Base-by-base conservation (phyloP, 1,140 invertebrate genomes). In the Trissolcus basalis region DNA sequence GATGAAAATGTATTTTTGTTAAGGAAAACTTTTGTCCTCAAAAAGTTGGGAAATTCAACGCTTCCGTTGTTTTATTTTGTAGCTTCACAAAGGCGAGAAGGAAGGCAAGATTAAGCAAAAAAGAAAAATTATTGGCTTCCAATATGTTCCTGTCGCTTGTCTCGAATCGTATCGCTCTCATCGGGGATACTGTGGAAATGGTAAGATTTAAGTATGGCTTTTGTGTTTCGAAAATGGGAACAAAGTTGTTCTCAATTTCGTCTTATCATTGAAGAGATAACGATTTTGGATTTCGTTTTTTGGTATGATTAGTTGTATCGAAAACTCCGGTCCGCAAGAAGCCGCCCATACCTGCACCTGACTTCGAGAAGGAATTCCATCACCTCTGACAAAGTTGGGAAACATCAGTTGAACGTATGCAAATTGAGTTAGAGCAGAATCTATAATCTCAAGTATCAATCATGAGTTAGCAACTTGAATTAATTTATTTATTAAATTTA, bases 91-190 rank as follows among this genome's bases (percentile, higher is more conserved):
- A 5, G 64, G 33, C 19, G 51, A 77, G 19, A 78, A 75, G 15
- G 69, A 55, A 58, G 64, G 36, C 11, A 71, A 50, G 44, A 72
- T 44, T 27, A 72, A 74, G 13, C 55, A 60, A 39, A 76, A 79
- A 12, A 53, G 72, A 45, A 79, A 80, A 71, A 53, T 65, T 44
- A 75, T 81, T 49, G 77, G 72, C 33, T 75, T 79, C 54, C 71
- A 77, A 49, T 81, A 79, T 45, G 78, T 83, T 43, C 78, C 78
- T 13, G 67, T 83, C 13, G 75, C 77, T 33, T 80, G 78, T 68
- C 70, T 80, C 2, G 79, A 83, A 43, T 83, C 82, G 12, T 83
- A 82, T 56, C 67, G 61, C 13, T 78, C 80, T 41, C 77, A 80
- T 51, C 71, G 69, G 35, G 65, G 41, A 43, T 47, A 75, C 10